Evolutionary conservation across 1,140 invertebrate genomes (phyloP).

Genomic region (Leptestheria dahalacensis): DNA sequence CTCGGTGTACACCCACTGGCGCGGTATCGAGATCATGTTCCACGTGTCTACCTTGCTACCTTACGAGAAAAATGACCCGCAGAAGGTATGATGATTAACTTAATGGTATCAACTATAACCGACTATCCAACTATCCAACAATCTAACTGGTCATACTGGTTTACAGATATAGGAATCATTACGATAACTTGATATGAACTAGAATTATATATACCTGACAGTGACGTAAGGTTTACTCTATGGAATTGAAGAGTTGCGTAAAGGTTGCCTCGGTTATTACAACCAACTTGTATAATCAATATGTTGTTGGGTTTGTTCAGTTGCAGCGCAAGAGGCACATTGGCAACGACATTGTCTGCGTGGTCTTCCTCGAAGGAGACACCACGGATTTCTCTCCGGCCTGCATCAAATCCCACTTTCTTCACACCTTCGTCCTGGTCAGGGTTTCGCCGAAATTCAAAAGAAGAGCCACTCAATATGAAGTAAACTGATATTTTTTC

Average conservation of each 20-base stretch:
- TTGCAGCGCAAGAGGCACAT: conserved; percentile 32
- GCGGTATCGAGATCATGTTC: conserved; percentile 64
- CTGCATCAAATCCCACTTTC: conserved; percentile 83
- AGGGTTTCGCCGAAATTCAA: conserved; percentile 70
- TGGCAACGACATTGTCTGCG: conserved; percentile 33
- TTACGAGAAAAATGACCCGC: conserved; percentile 33
- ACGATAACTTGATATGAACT: no score
- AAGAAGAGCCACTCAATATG: conserved; percentile 66
- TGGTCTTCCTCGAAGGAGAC: conserved; percentile 68
- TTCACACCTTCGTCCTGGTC: conserved; percentile 81
- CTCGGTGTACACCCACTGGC: conserved; percentile 88
- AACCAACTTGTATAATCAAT: neutral
- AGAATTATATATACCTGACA: no score
- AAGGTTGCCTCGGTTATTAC: no score
- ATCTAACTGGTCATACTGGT: no score
- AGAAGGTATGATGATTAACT: conserved; percentile 32
- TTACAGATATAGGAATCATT: no score
- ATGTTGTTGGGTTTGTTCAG: conserved; percentile 21
- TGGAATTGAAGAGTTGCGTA: no score
- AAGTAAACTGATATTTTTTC: conserved; percentile 40
- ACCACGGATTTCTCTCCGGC: conserved; percentile 80
- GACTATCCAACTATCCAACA: no score
- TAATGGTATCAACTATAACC: no score
- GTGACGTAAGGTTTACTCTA: no score
- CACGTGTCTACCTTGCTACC: conserved; percentile 34